Percentiles rank a stretch among this genome's conserved stretches.
Evolutionary conservation across 1,140 invertebrate species (phyloP).

Genomic region (Polypedilum pembai): DNA sequence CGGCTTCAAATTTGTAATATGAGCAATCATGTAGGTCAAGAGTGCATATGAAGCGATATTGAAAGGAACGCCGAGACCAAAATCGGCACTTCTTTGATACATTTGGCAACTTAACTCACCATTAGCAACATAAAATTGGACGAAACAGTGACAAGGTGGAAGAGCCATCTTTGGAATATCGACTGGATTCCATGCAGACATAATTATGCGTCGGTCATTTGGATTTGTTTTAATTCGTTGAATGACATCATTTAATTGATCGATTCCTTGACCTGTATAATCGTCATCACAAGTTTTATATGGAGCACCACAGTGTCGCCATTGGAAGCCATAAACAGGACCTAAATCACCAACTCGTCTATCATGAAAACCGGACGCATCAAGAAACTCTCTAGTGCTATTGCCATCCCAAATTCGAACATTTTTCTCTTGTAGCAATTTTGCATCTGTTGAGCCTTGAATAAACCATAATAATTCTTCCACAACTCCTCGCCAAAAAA

Average conservation of each 20-base stretch:
- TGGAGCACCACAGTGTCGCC: conserved; percentile 95
- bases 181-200: conserved; percentile 92
- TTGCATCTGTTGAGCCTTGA: conserved; percentile 85
- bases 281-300: conserved; percentile 80
- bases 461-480: conserved; percentile 98
- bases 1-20: conserved; percentile 83
- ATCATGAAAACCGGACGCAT: conserved; percentile 77
- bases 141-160: conserved; percentile 92
- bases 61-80: conserved; percentile 97
- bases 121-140: conserved; percentile 89
- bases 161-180: conserved; percentile 90
- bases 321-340: conserved; percentile 98
- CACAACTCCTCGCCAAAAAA: conserved; percentile 87
- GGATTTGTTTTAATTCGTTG: conserved; percentile 75
- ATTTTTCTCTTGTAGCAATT: conserved; percentile 72
- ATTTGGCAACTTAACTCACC: conserved; percentile 81
- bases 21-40: conserved; percentile 93
- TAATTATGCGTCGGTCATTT: conserved; percentile 80
- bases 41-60: conserved; percentile 97
- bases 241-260: conserved; percentile 86
- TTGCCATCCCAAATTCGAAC: conserved; percentile 99
- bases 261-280: conserved; percentile 80
- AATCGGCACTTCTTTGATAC: conserved; percentile 95
- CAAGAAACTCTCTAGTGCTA: conserved; percentile 82
- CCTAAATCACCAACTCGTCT: conserved; percentile 90